Evolutionary conservation across 2,888 invertebrate species (phyloP), one percentile per base, ranked within the genome.

Genomic region (Stenolophus ochropezus): DNA sequence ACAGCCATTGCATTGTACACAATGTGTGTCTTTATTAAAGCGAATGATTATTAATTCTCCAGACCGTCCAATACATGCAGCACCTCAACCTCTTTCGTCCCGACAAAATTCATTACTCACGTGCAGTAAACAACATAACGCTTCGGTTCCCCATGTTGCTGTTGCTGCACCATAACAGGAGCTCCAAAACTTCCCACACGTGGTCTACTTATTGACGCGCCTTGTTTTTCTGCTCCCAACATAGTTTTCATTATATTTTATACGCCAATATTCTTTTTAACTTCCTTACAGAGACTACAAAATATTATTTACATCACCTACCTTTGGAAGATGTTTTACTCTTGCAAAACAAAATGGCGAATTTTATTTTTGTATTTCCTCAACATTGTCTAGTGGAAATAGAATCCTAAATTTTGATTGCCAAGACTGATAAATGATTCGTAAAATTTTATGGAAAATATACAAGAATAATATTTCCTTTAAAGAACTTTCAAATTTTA

Each of bases 21-120:
- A 61, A 25, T 25, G 21, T 61, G 25, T 4, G 25, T 23, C 25
- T 61, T 23, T 58, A 58, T 61, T 61, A 25, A 23, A 25, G 61
- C 14, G 61, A 61, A 61, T 61, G 25, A 61, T 61, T 61, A 61
- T 61, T 61, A 61, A 61, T 23, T 23, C 25, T 53, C 8, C 23
- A 27, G 25, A 4, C 61, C 25, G 5, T 61, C 25, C n/a, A 14
- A 25, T 27, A 8, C n/a, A 61, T 61, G n/a, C 6, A 61, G 25
- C 14, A 53, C 25, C 25, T 25, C 61, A 61, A 61, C 23, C 61
- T 61, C 25, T 61, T 61, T 27, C 25, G 23, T 3, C 14, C n/a
- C 23, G 23, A 61, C 61, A 61, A 61, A 61, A 61, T 61, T 61
- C 61, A 61, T 61, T 61, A 61, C 61, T 61, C 61, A 61, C 53